Evolutionary conservation across 2,888 invertebrate species (phyloP), one percentile per base, ranked within the genome.

Genomic region (Callyntrura guangdongensis): DNA sequence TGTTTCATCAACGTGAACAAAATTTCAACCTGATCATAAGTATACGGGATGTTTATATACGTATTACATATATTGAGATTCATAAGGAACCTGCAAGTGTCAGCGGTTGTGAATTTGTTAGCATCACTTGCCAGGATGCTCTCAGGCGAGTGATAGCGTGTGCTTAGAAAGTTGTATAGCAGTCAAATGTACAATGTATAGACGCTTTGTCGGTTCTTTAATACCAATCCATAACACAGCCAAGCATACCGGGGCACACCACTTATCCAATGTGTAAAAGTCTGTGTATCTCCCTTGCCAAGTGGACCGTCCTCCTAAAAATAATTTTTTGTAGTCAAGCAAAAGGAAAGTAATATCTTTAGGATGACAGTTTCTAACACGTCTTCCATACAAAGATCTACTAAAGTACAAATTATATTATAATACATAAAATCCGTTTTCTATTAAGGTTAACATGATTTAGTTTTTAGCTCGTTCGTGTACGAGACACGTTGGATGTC

Each of bases 231-330:
- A 22, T 20, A 11, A 64, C 64, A 25, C 11, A 25, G 22, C 22
- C 25, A 22, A 25, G 20, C 83, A 64, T 47, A 83, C 64, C 22
- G 47, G 56, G 49, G 22, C 83, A 83, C 36, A 36, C 36, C 36
- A 36, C 74, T 86, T 91, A 88, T 90, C 81, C 67, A 45, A 59
- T 89, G 89, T 61, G 36, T 36, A 36, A 36, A 36, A 36, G 36
- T 36, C 36, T 36, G 36, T n/a, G 91, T 64, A 91, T 89, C 90
- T 91, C 91, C 69, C 67, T 88, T 93, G 93, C 93, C 93, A 93
- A 93, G 93, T 93, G 92, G 93, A 93, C 92, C 92, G 91, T 89
- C 85, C 82, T 90, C 86, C 93, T 92, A 92, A 93, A 93, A 93
- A 93, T 93, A 93, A 90, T 83, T 88, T 67, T 49, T 27, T 56